These are phyloP conservation scores for Homarus gammarus DNA, from an alignment of 2,888 invertebrate species.

Conservation along the genomic window DNA sequence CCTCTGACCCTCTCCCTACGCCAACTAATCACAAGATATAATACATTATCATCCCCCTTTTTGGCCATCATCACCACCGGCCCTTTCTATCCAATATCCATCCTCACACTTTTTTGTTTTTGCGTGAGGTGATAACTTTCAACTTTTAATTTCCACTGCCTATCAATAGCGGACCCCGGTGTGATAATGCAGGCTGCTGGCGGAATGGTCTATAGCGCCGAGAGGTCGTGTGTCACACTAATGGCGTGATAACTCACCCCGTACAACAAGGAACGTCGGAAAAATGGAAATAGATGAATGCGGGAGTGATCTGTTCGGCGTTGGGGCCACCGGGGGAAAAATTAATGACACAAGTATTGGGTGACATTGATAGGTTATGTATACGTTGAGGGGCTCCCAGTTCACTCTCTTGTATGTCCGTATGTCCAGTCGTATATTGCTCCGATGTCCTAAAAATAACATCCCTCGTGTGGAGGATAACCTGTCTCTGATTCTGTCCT, in stretches of 20 bases:
- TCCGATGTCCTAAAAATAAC: too few species aligned
- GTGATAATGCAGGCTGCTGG: not conserved
- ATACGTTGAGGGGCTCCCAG: too few species aligned
- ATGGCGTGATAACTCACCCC: conserved; percentile 38
- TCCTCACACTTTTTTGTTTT: not conserved
- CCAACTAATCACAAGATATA: too few species aligned
- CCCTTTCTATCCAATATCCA: not conserved
- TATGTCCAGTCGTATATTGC: too few species aligned
- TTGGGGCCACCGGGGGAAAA: not conserved
- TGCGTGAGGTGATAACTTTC: not conserved
- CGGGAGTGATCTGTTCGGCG: not conserved
- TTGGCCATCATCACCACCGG: too few species aligned
- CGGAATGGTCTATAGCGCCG: conserved; percentile 10
- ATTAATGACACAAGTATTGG: too few species aligned
- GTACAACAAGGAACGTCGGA: conserved; percentile 18
- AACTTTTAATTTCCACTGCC: not conserved
- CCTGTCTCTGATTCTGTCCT: too few species aligned
- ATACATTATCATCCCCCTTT: not conserved
- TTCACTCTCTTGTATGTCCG: too few species aligned
- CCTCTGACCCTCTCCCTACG: too few species aligned
- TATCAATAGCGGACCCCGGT: not conserved
- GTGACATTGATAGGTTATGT: too few species aligned
- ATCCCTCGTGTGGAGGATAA: too few species aligned
- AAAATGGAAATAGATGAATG: not conserved
- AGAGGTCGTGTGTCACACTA: conserved; percentile 23